phyloP scores from a whole-genome alignment of 2,888 invertebrate species.

The Linhomoeus sp. region DNA sequence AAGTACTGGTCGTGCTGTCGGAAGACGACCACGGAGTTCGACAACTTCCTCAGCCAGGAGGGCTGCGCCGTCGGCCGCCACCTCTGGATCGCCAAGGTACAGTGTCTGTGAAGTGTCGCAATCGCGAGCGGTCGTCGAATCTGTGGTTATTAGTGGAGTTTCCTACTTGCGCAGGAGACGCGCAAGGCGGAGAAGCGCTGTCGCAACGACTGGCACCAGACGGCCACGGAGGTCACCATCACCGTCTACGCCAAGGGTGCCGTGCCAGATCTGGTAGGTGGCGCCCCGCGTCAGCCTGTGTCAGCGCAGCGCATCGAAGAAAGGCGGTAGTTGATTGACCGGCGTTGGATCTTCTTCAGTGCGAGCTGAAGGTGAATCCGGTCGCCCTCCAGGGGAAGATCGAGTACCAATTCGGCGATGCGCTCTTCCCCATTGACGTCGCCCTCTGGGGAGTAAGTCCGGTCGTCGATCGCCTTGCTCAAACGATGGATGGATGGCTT shows the following conservation, averaged over 20 bases:
- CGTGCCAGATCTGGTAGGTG: conserved; percentile 48
- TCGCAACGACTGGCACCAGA: conserved; percentile 37
- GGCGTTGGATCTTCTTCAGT: no score
- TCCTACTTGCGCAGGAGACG: neutral
- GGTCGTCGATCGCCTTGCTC: no score
- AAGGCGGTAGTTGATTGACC: no score
- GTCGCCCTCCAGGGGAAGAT: conserved; percentile 34
- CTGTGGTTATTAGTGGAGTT: no score
- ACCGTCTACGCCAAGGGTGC: conserved; percentile 78
- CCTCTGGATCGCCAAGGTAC: conserved; percentile 51
- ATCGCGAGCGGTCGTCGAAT: no score
- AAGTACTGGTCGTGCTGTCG: conserved; percentile 95
- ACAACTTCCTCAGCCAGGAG: conserved; percentile 66
- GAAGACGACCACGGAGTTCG: conserved; percentile 76
- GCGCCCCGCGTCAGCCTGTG: no score
- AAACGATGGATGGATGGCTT: no score
- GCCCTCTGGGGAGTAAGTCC: conserved; percentile 57
- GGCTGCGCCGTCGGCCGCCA: conserved; percentile 72
- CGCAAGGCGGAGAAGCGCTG: conserved; percentile 34
- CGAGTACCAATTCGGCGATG: conserved; percentile 30
- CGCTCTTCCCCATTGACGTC: conserved; percentile 50
- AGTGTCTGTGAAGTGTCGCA: no score
- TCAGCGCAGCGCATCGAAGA: no score
- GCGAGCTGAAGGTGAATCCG: conserved; percentile 58
- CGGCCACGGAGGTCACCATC: conserved; percentile 56